phyloP scores from a whole-genome alignment of 2,888 invertebrate species.

The Apoda limacodes region DNA sequence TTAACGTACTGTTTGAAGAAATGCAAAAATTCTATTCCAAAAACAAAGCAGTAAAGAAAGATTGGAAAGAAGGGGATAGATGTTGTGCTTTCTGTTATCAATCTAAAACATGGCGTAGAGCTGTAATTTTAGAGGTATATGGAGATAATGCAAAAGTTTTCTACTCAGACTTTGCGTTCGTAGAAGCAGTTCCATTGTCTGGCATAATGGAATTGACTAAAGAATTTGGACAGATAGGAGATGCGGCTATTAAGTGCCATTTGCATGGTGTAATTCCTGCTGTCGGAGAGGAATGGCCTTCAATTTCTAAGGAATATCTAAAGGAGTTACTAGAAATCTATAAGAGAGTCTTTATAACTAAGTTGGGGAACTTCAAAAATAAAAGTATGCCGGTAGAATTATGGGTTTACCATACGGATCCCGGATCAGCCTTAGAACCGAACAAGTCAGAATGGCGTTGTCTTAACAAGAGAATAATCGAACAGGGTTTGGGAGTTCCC shows the following conservation, averaged over 20 bases:
- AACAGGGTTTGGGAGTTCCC: constrained; percentile 72
- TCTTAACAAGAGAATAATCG: constrained; percentile 74
- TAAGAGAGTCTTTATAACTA: constrained; percentile 63
- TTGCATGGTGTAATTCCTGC: constrained; percentile 78
- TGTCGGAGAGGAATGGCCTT: constrained; percentile 74
- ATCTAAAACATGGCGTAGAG: constrained; percentile 74
- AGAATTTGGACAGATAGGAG: constrained; percentile 60
- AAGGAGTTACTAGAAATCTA: constrained; percentile 63
- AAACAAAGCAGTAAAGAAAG: constrained; percentile 21
- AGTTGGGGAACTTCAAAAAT: constrained; percentile 55
- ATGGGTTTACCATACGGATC: constrained; percentile 71
- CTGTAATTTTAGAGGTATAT: constrained; percentile 49
- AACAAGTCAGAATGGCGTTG: constrained; percentile 72
- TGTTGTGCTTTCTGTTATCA: constrained; percentile 54
- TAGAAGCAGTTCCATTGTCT: constrained; percentile 50
- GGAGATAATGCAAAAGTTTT: constrained; percentile 63
- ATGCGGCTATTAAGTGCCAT: constrained; percentile 75
- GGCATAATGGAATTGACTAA: constrained; percentile 62
- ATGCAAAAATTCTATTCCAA: constrained; percentile 66
- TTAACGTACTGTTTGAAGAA: constrained; percentile 52
- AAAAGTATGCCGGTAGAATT: constrained; percentile 72
- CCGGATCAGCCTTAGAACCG: constrained; percentile 76
- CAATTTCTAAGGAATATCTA: constrained; percentile 71
- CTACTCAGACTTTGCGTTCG: constrained; percentile 74
- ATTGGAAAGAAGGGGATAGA: constrained; percentile 64